Percentiles rank a stretch among this genome's conserved stretches.
Evolutionary conservation across 2,113 vertebrate genomes (phyloP).

Genomic region (Nesogale talazaci): DNA sequence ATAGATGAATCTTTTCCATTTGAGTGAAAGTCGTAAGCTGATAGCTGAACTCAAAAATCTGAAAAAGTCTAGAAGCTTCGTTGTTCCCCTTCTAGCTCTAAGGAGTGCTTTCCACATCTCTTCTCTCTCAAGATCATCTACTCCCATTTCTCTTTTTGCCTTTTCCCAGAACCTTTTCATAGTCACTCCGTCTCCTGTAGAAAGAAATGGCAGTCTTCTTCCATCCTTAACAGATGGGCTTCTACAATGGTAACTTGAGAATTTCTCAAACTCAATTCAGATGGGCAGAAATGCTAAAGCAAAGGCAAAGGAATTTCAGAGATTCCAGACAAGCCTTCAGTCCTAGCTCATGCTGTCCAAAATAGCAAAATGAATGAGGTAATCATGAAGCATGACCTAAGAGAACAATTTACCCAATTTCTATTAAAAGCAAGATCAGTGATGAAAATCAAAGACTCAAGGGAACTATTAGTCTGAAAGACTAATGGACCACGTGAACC

Average conservation of each 20-base stretch:
- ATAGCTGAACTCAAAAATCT: background rate
- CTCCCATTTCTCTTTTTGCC: background rate
- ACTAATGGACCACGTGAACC: too few species aligned
- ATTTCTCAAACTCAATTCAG: background rate
- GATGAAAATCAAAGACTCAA: too few species aligned
- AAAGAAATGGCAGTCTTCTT: background rate
- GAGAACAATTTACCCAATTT: background rate
- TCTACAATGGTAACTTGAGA: background rate
- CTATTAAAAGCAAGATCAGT: too few species aligned
- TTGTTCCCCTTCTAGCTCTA: background rate
- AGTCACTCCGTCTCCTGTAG: background rate
- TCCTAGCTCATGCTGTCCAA: background rate
- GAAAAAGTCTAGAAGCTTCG: background rate
- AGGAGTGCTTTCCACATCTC: too few species aligned
- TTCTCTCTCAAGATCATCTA: background rate
- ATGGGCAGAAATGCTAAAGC: background rate
- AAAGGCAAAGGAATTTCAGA: background rate
- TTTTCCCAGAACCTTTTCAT: background rate
- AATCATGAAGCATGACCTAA: background rate
- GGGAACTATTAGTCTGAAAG: too few species aligned
- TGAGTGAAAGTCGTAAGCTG: background rate
- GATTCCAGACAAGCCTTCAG: background rate
- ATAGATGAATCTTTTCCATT: background rate
- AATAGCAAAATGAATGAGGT: background rate
- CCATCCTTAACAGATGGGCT: background rate